Evolutionary conservation across 2,797 vertebrate genomes (phyloP).

Genomic region (Phylloscopus collybita): DNA sequence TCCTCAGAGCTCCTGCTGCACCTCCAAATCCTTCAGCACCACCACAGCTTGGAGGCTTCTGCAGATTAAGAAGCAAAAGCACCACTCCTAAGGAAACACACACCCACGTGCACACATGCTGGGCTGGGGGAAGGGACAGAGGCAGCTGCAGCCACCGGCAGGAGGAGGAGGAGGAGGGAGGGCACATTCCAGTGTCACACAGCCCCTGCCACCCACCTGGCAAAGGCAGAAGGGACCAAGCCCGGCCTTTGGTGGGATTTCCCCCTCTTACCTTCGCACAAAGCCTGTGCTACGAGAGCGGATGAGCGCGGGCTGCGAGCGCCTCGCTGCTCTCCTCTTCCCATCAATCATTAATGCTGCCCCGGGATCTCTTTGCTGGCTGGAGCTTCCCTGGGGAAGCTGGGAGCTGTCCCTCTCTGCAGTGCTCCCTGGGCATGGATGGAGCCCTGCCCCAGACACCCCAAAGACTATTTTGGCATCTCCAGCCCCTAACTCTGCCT

Average conservation of each 20-base stretch:
- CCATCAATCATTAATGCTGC: slow-evolving; percentile 61
- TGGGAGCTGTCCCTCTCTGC: neutral
- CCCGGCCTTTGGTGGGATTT: neutral
- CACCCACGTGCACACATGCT: slow-evolving; percentile 13
- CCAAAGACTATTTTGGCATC: neutral
- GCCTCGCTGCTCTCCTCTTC: neutral
- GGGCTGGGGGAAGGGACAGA: slow-evolving; percentile 27
- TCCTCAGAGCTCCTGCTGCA: neutral
- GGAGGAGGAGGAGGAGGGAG: neutral
- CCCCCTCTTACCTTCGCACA: slow-evolving; percentile 28
- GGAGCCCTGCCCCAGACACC: neutral
- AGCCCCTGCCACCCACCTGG: neutral
- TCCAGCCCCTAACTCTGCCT: neutral
- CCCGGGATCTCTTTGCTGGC: neutral
- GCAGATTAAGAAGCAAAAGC: slow-evolving; percentile 45
- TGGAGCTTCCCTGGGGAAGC: neutral
- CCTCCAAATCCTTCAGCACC: neutral
- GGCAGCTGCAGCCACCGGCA: neutral
- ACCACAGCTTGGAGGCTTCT: slow-evolving; percentile 19
- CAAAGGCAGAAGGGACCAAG: neutral
- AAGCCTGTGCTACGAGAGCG: neutral
- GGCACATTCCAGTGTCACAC: neutral
- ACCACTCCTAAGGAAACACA: slow-evolving; percentile 16
- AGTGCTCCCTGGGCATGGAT: neutral
- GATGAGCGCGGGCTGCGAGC: neutral